These are phyloP conservation scores for Phaenicophaeus curvirostris DNA, from an alignment of 2,797 vertebrate genomes.

Conservation along the genomic window DNA sequence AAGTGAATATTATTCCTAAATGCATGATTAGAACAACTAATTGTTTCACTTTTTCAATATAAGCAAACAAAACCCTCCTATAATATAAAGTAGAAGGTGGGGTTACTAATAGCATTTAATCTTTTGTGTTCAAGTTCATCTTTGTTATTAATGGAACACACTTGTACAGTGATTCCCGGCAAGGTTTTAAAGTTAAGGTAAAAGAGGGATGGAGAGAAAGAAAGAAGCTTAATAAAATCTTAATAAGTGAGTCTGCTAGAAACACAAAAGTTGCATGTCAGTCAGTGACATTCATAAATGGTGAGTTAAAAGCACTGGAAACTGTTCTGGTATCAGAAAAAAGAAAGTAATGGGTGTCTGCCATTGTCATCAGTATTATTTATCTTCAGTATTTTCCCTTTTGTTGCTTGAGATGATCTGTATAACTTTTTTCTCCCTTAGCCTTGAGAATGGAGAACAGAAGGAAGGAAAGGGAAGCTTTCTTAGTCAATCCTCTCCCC, in stretches of 20 bases:
- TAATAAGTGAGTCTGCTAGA: conserved; percentile 6
- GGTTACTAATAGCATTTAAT: not conserved
- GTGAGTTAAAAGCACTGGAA: conserved; percentile 47
- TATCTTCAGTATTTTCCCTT: not conserved
- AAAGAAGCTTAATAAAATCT: conserved; percentile 11
- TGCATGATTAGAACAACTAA: not conserved
- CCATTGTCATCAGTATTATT: conserved; percentile 11
- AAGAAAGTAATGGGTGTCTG: conserved; percentile 34
- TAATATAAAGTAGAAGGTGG: not conserved
- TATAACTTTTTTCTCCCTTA: conserved; percentile 32
- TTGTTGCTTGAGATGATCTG: conserved; percentile 5
- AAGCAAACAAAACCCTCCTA: not conserved
- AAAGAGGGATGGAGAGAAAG: not conserved
- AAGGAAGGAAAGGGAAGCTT: not conserved
- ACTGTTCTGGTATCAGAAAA: not conserved
- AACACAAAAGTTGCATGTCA: conserved; percentile 35
- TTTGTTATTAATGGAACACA: not conserved
- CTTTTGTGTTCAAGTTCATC: not conserved
- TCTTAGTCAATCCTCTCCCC: not conserved
- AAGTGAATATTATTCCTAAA: not conserved
- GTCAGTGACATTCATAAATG: not conserved
- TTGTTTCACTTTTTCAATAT: not conserved
- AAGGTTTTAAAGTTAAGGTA: conserved; percentile 11
- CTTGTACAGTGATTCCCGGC: not conserved
- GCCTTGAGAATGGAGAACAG: not conserved